These are phyloP conservation scores for Strigops habroptila DNA, from an alignment of 2,113 vertebrate species.

Conservation along the genomic window DNA sequence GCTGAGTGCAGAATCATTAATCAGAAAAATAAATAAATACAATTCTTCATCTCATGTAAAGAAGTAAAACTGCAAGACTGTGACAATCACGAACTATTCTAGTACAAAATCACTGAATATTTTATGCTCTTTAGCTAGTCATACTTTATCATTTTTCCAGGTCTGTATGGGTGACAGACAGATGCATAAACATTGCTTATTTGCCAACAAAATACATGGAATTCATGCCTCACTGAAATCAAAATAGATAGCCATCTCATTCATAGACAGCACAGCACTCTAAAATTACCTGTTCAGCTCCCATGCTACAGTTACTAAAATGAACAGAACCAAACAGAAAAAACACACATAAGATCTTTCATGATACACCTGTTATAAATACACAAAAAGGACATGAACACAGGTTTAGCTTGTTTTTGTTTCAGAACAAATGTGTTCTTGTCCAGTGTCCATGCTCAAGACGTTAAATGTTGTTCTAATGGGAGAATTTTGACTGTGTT, in stretches of 20 bases:
- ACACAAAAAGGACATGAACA: neutral
- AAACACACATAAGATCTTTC: neutral
- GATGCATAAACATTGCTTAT: neutral
- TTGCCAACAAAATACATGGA: neutral
- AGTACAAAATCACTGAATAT: neutral
- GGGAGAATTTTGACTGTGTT: neutral
- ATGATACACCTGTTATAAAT: neutral
- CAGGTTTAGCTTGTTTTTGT: neutral
- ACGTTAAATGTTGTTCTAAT: neutral
- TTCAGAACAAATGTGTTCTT: neutral
- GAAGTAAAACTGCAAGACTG: neutral
- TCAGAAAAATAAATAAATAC: neutral
- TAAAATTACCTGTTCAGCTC: neutral
- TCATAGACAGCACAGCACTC: neutral
- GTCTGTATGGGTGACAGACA: neutral
- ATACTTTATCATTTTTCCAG: neutral
- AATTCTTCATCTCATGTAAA: neutral
- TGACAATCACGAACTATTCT: neutral
- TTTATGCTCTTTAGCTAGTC: neutral
- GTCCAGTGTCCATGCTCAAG: fast-evolving
- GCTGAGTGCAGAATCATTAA: neutral
- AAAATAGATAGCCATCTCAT: neutral
- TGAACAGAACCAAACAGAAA: neutral
- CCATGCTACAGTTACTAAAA: neutral
- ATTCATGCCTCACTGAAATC: neutral